Evolutionary conservation across 2,888 invertebrate genomes (phyloP).

Genomic region (Eueremaeus valkanovi): DNA sequence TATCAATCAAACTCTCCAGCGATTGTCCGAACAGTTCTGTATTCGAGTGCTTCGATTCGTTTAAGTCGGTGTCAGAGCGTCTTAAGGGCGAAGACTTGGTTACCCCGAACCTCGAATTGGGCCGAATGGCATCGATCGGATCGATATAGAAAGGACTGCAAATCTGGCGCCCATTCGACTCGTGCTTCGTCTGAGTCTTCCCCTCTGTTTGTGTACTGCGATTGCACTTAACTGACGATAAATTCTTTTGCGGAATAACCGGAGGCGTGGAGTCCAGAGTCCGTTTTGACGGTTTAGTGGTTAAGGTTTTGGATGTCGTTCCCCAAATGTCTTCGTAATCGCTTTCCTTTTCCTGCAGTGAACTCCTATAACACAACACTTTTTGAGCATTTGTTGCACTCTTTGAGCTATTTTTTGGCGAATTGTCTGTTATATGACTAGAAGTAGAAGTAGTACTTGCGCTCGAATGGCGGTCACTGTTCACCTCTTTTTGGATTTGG

Average conservation of each 20-base stretch:
- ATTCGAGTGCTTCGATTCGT: background rate
- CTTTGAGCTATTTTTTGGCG: slow-evolving; percentile 6
- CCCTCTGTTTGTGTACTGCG: slow-evolving; percentile 8
- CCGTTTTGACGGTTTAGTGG: slow-evolving; percentile 52
- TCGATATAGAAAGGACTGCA: slow-evolving; percentile 82
- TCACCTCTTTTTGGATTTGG: background rate
- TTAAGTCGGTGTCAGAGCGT: slow-evolving; percentile 10
- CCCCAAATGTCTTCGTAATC: slow-evolving; percentile 95
- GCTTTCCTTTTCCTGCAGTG: slow-evolving; percentile 82
- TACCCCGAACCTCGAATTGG: background rate
- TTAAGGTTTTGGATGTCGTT: too few species aligned
- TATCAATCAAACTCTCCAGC: slow-evolving; percentile 28
- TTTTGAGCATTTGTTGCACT: slow-evolving; percentile 23
- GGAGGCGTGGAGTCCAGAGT: background rate
- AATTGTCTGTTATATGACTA: slow-evolving; percentile 19
- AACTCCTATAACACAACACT: slow-evolving; percentile 64
- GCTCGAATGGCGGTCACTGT: background rate
- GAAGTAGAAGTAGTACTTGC: background rate
- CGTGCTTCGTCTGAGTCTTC: background rate
- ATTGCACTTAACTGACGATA: background rate
- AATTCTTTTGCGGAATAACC: background rate
- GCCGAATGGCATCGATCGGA: slow-evolving; percentile 71
- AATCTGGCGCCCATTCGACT: slow-evolving; percentile 46
- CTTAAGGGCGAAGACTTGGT: background rate
- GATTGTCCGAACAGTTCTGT: background rate